Percentiles rank a stretch among this genome's conserved stretches.
Conservation (phyloP, 2,113 vertebrate species). For the Anoura caudifer region DNA sequence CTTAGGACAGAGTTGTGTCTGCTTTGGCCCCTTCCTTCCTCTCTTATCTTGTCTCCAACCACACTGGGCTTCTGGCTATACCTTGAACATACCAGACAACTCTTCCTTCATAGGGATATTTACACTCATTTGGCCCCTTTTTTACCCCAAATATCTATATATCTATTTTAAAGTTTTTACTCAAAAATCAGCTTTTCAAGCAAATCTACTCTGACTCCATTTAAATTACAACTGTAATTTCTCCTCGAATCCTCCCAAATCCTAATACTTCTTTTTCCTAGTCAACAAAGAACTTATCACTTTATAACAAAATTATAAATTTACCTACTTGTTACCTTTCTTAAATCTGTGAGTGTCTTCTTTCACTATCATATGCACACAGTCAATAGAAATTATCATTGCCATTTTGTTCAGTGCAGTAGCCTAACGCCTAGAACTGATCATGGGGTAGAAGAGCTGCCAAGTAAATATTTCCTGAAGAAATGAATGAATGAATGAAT, state of each 20-base stretch:
- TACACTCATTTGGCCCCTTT: neutral
- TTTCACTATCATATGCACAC: neutral
- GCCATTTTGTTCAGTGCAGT: neutral
- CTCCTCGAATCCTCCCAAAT: neutral
- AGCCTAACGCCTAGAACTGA: neutral
- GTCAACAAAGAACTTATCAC: neutral
- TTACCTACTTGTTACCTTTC: neutral
- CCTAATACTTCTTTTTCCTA: neutral
- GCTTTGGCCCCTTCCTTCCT: neutral
- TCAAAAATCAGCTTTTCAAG: neutral
- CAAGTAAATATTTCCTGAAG: neutral
- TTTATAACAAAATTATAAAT: neutral
- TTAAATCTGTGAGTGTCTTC: neutral
- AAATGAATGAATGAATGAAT: neutral
- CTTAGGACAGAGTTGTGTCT: neutral
- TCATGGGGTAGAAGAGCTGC: neutral
- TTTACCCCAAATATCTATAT: neutral
- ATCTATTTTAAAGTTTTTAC: neutral
- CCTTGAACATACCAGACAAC: neutral
- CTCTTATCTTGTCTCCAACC: neutral
- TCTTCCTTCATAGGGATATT: neutral
- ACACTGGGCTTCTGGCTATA: neutral
- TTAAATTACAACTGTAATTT: neutral
- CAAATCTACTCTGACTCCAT: neutral
- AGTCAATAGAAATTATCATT: neutral